phyloP scores from a whole-genome alignment of 2,113 vertebrate genomes.

The Lichenostomus cassidix region DNA sequence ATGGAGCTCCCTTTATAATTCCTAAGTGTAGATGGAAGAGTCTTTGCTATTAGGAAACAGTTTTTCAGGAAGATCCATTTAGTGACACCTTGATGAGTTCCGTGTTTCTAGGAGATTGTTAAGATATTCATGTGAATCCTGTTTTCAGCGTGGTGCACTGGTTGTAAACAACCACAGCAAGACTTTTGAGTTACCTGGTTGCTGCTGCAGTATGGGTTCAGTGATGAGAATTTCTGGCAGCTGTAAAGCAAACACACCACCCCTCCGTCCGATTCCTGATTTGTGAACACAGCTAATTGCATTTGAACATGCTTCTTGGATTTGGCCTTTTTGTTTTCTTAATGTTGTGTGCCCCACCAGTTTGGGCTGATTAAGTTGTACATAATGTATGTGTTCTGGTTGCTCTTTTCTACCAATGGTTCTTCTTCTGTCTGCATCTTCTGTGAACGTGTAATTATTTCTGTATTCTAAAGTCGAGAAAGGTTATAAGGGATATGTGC shows the following conservation, averaged over 20 bases:
- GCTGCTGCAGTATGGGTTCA: neutral
- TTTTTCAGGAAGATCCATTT: neutral
- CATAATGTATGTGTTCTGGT: neutral
- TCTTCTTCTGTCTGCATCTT: neutral
- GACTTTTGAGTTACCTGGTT: neutral
- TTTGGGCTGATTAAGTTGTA: neutral
- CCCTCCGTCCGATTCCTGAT: neutral
- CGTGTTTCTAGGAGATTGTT: neutral
- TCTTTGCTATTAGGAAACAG: neutral
- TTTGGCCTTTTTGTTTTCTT: neutral
- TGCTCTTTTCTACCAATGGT: neutral
- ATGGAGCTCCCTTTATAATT: neutral
- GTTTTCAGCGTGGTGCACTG: accelerated
- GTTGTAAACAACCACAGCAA: neutral
- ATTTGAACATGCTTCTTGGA: neutral
- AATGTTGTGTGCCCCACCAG: accelerated
- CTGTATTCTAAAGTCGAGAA: neutral
- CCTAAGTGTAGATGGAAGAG: neutral
- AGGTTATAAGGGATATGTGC: neutral
- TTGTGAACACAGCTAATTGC: neutral
- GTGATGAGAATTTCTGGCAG: neutral
- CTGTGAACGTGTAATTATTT: neutral
- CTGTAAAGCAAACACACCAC: neutral
- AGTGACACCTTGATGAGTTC: neutral
- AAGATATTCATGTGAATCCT: neutral